Percentiles rank a stretch among this genome's conserved stretches.
Conservation (phyloP, 2,797 vertebrate species). For the Pseudochirops cupreus region DNA sequence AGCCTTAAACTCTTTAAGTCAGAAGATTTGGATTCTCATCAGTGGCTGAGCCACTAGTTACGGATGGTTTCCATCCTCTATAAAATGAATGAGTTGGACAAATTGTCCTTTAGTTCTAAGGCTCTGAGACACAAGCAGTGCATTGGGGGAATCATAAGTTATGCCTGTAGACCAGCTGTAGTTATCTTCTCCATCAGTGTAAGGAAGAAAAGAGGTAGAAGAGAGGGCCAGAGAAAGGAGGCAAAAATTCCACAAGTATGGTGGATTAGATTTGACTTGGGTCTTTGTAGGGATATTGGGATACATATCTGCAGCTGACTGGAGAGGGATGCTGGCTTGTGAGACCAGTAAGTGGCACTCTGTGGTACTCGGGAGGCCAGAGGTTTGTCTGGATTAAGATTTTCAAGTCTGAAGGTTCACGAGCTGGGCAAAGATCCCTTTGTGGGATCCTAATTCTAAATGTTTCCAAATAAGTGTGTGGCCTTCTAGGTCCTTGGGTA, state of each 20-base stretch:
- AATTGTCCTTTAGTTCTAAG: neutral
- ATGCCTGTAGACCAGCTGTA: neutral
- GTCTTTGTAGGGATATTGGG: neutral
- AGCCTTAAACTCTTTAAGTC: no score
- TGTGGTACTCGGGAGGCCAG: neutral
- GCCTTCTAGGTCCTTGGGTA: no score
- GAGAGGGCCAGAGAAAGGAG: neutral
- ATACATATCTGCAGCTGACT: neutral
- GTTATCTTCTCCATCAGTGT: neutral
- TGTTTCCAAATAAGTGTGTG: neutral
- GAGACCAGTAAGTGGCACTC: neutral
- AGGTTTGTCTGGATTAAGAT: neutral
- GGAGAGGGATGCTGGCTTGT: neutral
- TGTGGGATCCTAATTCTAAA: neutral
- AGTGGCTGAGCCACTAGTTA: neutral
- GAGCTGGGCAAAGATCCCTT: neutral
- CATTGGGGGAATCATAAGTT: neutral
- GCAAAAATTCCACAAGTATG: neutral
- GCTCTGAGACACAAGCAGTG: neutral
- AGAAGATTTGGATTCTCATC: neutral
- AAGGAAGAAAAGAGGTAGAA: neutral
- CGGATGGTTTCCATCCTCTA: neutral
- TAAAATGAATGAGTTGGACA: neutral
- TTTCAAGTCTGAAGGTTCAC: neutral
- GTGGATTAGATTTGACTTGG: neutral